phyloP scores from a whole-genome alignment of 2,888 invertebrate genomes.

The Heliothis peltigera region DNA sequence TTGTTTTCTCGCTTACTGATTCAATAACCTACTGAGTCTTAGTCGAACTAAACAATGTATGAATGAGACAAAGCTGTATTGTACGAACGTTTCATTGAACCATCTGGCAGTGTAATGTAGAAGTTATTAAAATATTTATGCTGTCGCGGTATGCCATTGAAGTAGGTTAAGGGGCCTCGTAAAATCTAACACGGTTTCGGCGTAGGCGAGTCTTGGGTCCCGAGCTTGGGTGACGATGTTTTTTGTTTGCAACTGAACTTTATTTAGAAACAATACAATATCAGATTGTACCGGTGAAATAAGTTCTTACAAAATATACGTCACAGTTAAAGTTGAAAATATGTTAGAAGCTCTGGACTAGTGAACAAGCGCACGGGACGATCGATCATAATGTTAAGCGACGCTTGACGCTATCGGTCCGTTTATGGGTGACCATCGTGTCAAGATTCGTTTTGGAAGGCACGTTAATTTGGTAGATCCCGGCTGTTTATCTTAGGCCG shows the following conservation, averaged over 20 bases:
- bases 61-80: slow-evolving; percentile 47
- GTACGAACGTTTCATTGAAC: slow-evolving; percentile 44
- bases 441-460: too few relatives aligned
- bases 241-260: neutral
- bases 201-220: slow-evolving; percentile 41
- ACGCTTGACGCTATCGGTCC: too few relatives aligned
- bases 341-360: too few relatives aligned
- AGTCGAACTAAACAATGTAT: slow-evolving; percentile 35
- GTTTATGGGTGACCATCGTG: too few relatives aligned
- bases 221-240: neutral
- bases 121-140: slow-evolving; percentile 68
- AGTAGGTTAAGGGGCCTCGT: slow-evolving; percentile 68
- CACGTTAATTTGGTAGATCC: too few relatives aligned
- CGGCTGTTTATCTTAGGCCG: too few relatives aligned
- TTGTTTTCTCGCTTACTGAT: slow-evolving; percentile 12
- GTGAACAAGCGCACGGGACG: too few relatives aligned
- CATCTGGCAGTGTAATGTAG: slow-evolving; percentile 52
- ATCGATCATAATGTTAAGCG: too few relatives aligned
- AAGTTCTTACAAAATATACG: too few relatives aligned
- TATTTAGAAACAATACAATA: neutral
- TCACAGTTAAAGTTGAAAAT: too few relatives aligned
- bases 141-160: slow-evolving; percentile 58
- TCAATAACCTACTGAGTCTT: neutral
- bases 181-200: slow-evolving; percentile 57
- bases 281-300: too few relatives aligned